Conservation (phyloP, 2,888 invertebrate species). For the Drosophila recens region DNA sequence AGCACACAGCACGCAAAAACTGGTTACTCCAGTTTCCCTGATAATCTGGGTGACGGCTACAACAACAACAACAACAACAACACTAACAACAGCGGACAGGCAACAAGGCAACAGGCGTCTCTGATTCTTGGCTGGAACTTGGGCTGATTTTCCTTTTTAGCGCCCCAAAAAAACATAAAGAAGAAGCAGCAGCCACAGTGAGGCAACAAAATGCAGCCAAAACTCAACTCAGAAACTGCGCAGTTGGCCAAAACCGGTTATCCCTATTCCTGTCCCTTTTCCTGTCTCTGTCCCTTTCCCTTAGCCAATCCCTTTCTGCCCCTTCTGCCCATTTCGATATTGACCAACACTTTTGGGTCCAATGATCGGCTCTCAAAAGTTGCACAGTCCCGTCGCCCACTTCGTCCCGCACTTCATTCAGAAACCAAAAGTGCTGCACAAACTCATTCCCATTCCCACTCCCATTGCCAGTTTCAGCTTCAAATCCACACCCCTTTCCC, state of each 20-base stretch:
- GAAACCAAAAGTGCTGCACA: slow-evolving; percentile 47
- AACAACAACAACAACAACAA: slow-evolving; percentile 46
- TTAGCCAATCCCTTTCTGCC: slow-evolving; percentile 12
- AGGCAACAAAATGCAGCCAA: slow-evolving; percentile 37
- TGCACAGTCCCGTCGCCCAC: slow-evolving; percentile 6
- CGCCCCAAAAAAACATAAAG: slow-evolving; percentile 59
- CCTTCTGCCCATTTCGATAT: slow-evolving; percentile 42
- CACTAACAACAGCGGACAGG: slow-evolving; percentile 32
- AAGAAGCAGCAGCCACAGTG: slow-evolving; percentile 10
- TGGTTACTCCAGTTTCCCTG: slow-evolving; percentile 84
- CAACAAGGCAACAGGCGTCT: slow-evolving; percentile 40
- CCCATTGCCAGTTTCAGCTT: not conserved
- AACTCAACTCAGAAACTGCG: slow-evolving; percentile 50
- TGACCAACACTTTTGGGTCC: slow-evolving; percentile 49
- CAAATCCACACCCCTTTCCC: not conserved
- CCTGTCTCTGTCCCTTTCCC: slow-evolving; percentile 8
- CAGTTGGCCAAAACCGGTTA: slow-evolving; percentile 63
- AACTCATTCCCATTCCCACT: not conserved
- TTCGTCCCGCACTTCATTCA: slow-evolving; percentile 39
- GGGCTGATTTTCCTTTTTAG: slow-evolving; percentile 74
- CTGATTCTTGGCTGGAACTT: slow-evolving; percentile 54
- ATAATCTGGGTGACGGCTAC: slow-evolving; percentile 84
- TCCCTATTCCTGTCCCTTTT: slow-evolving; percentile 6
- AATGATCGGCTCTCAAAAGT: slow-evolving; percentile 30
- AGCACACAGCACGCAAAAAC: slow-evolving; percentile 66